Percentiles rank a stretch among this genome's conserved stretches.
Evolutionary conservation across 2,888 invertebrate genomes (phyloP).

Genomic region (Epistrophe eligans): DNA sequence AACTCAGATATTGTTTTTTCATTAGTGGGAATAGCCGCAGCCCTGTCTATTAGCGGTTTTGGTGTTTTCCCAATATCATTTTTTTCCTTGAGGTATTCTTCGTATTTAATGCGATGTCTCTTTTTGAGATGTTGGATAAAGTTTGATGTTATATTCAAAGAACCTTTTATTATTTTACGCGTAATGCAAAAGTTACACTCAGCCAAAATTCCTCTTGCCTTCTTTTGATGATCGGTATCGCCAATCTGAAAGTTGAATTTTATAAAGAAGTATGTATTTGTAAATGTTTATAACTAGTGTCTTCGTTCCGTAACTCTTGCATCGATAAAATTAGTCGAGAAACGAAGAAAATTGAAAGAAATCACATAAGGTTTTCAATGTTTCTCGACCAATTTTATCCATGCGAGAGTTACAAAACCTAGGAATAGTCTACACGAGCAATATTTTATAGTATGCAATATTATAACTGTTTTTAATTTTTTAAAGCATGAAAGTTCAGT

Average conservation of each 20-base stretch:
- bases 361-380: too few relatives aligned
- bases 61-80: slow-evolving; percentile 4
- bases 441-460: too few relatives aligned
- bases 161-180: slow-evolving; percentile 44
- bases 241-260: background rate
- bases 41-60: background rate
- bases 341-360: too few relatives aligned
- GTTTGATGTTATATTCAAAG: slow-evolving; percentile 59
- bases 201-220: slow-evolving; percentile 41
- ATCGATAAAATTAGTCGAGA: too few relatives aligned
- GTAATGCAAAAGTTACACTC: slow-evolving; percentile 47
- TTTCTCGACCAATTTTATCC: too few relatives aligned
- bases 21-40: too few relatives aligned
- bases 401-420: too few relatives aligned
- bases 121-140: slow-evolving; percentile 57
- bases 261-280: background rate
- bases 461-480: too few relatives aligned
- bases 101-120: slow-evolving; percentile 43
- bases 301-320: too few relatives aligned
- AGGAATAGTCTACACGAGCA: too few relatives aligned
- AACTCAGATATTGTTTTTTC: background rate
- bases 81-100: slow-evolving; percentile 49
- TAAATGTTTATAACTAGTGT: too few relatives aligned
- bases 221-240: slow-evolving; percentile 23
- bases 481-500: too few relatives aligned